A percentile compares a stretch with the other conserved stretches of the same genome.
These are phyloP conservation scores for Mycetomoellerius zeteki DNA, from an alignment of 1,140 invertebrate species.

Conservation along the genomic window DNA sequence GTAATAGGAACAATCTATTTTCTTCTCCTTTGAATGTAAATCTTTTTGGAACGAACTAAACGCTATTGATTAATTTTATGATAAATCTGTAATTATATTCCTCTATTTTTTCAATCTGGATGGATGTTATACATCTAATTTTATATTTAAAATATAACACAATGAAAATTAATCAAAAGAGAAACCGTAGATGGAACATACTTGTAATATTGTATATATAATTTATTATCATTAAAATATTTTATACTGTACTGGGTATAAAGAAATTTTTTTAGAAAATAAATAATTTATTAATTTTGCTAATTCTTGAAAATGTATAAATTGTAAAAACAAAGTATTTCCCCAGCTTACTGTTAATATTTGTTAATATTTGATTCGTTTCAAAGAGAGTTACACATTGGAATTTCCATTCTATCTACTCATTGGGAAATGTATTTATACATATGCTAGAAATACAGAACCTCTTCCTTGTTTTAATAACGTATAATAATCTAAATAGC, in stretches of 20 bases:
- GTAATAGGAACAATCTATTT: not conserved
- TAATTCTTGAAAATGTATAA: not conserved
- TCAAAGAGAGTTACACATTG: not conserved
- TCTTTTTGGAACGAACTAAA: not conserved
- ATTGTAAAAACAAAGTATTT: not conserved
- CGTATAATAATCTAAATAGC: not conserved
- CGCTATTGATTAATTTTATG: not conserved
- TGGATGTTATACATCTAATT: not conserved
- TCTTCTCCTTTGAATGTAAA: not conserved
- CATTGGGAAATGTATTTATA: not conserved
- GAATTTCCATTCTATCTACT: not conserved
- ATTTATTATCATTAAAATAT: not conserved
- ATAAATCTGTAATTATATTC: not conserved
- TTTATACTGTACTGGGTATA: not conserved
- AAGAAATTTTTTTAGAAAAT: not conserved
- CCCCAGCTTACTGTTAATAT: not conserved
- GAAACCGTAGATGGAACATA: not conserved
- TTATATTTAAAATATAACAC: not conserved
- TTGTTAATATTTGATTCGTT: not conserved
- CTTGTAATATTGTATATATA: too few species aligned
- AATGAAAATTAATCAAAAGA: constrained; percentile 31
- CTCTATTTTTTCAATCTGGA: not conserved
- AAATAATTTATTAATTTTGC: constrained; percentile 9
- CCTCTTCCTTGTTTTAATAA: not conserved
- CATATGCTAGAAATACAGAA: not conserved